phyloP scores from a whole-genome alignment of 2,888 invertebrate genomes.

The Orgyia antiqua region DNA sequence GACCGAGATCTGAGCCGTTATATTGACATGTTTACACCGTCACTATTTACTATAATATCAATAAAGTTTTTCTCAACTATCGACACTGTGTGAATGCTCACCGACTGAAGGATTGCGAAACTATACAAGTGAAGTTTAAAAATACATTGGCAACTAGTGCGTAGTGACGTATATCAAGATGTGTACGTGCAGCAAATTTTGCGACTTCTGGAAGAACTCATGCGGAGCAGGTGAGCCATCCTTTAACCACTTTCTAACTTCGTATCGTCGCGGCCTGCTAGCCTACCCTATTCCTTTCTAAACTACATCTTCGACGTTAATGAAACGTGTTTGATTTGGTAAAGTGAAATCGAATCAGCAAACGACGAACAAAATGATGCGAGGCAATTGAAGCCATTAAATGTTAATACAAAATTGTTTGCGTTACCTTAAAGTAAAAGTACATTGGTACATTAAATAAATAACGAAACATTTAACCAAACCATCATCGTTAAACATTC shows the following conservation, averaged over 20 bases:
- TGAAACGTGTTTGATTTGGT: constrained; percentile 23
- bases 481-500: no score
- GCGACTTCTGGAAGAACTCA: constrained; percentile 72
- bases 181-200: constrained; percentile 74
- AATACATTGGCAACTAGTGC: constrained; percentile 73
- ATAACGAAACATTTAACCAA: no score
- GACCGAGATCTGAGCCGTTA: constrained; percentile 50
- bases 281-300: constrained; percentile 37
- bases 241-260: constrained; percentile 39
- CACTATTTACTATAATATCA: constrained; percentile 44
- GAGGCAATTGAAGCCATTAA: background rate
- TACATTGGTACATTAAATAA: no score
- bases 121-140: constrained; percentile 76
- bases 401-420: no score
- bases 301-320: constrained; percentile 19
- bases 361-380: constrained; percentile 2
- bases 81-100: constrained; percentile 52
- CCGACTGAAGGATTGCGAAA: constrained; percentile 70
- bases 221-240: constrained; percentile 68
- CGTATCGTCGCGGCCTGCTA: constrained; percentile 8
- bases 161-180: constrained; percentile 63
- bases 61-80: constrained; percentile 50
- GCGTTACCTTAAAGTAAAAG: no score
- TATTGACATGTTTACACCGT: constrained; percentile 51
- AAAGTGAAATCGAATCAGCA: constrained; percentile 26